These are phyloP conservation scores for Eubucco bourcierii DNA, from an alignment of 2,113 vertebrate genomes.

Conservation along the genomic window DNA sequence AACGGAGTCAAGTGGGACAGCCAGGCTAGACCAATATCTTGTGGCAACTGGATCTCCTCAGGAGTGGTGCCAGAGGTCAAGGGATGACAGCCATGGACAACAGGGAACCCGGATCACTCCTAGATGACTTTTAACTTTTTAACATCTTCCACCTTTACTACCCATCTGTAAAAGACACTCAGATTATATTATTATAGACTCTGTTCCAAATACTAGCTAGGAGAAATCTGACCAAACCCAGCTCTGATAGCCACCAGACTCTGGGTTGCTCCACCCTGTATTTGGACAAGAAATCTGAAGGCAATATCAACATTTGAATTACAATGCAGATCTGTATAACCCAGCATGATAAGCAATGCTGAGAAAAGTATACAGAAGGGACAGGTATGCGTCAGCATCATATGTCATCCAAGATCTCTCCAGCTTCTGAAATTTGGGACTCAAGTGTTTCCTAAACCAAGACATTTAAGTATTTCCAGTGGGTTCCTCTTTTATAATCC, in stretches of 20 bases:
- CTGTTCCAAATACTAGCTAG: neutral
- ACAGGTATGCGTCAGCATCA: fast-evolving
- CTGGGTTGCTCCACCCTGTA: neutral
- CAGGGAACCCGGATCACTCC: neutral
- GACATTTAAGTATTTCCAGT: neutral
- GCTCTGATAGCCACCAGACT: neutral
- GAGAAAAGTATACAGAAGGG: neutral
- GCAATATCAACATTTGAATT: neutral
- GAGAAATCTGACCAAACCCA: neutral
- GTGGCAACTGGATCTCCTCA: neutral
- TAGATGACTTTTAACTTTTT: neutral
- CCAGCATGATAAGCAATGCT: neutral
- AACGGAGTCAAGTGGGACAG: neutral
- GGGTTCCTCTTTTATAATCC: neutral
- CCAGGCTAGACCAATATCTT: neutral
- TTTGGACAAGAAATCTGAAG: neutral
- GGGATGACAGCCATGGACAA: neutral
- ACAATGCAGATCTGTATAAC: neutral
- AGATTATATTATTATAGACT: neutral
- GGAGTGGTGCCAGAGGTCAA: neutral
- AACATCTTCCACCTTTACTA: neutral
- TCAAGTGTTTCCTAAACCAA: neutral
- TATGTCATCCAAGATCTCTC: neutral
- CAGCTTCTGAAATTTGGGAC: neutral
- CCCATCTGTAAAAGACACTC: neutral